Evolutionary conservation across 1,140 invertebrate species (phyloP).

Genomic region (Scaptodrosophila lebanonensis): DNA sequence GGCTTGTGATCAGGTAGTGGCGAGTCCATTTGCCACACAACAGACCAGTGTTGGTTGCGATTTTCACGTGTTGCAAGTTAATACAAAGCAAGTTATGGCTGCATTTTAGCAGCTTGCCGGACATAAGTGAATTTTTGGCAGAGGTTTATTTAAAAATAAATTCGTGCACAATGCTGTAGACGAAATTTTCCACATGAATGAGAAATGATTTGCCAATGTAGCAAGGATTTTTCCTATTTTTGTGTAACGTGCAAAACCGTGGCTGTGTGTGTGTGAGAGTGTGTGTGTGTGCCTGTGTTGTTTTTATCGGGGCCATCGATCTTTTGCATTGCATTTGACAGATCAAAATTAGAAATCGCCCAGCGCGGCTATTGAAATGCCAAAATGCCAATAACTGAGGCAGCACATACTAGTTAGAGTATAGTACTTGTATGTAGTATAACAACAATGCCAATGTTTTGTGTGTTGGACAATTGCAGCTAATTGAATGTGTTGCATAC

Average conservation of each 20-base stretch:
- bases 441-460: not conserved
- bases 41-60: slow-evolving; percentile 4
- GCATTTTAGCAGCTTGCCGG: slow-evolving; percentile 19
- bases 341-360: slow-evolving; percentile 74
- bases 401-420: not conserved
- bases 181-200: slow-evolving; percentile 72
- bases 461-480: slow-evolving; percentile 21
- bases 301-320: slow-evolving; percentile 72
- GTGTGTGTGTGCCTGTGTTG: slow-evolving; percentile 2
- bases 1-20: not conserved
- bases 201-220: slow-evolving; percentile 40
- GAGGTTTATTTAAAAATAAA: slow-evolving; percentile 62
- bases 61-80: slow-evolving; percentile 58
- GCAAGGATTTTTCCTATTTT: slow-evolving; percentile 4
- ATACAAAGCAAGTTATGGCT: slow-evolving; percentile 42
- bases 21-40: not conserved
- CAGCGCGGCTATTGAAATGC: not conserved
- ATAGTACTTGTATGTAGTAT: no score
- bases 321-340: slow-evolving; percentile 69
- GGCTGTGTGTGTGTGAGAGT: no score
- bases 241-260: not conserved
- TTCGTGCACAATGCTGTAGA: slow-evolving; percentile 62
- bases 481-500: slow-evolving; percentile 59
- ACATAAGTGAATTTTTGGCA: slow-evolving; percentile 4
- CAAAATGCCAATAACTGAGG: not conserved